phyloP scores from a whole-genome alignment of 2,113 vertebrate species.

The Peromyscus maniculatus region DNA sequence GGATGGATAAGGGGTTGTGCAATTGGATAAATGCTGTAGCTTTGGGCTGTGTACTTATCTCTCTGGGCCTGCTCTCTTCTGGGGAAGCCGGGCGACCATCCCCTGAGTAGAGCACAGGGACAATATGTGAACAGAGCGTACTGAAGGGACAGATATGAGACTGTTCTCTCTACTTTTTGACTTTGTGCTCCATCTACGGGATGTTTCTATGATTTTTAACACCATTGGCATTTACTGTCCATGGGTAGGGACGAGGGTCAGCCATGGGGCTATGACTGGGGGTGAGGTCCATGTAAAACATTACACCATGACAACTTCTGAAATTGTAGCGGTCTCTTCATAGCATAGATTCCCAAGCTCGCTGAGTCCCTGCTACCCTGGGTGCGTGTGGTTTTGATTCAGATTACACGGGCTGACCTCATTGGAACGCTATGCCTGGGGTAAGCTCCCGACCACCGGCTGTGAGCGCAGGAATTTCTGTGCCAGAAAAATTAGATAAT shows the following conservation, averaged over 20 bases:
- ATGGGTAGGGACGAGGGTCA: too few relatives aligned
- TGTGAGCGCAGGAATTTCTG: background rate
- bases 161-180: rapidly evolving
- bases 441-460: background rate
- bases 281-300: background rate
- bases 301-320: background rate
- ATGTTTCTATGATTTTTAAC: background rate
- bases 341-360: background rate
- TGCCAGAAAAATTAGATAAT: constrained; percentile 66
- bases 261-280: background rate
- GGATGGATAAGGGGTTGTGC: background rate
- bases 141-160: background rate
- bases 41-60: rapidly evolving
- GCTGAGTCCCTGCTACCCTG: background rate
- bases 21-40: background rate
- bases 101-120: rapidly evolving
- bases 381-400: constrained; percentile 74
- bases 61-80: background rate
- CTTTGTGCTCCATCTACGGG: background rate
- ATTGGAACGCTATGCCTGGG: constrained; percentile 58
- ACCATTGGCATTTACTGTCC: background rate
- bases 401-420: constrained; percentile 41
- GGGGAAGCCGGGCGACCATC: background rate
- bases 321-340: background rate
- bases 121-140: background rate